Percentiles rank a stretch among this genome's conserved stretches.
These are phyloP conservation scores for Sinocyclocheilus grahami DNA, from an alignment of 2,113 vertebrate genomes.

Conservation along the genomic window DNA sequence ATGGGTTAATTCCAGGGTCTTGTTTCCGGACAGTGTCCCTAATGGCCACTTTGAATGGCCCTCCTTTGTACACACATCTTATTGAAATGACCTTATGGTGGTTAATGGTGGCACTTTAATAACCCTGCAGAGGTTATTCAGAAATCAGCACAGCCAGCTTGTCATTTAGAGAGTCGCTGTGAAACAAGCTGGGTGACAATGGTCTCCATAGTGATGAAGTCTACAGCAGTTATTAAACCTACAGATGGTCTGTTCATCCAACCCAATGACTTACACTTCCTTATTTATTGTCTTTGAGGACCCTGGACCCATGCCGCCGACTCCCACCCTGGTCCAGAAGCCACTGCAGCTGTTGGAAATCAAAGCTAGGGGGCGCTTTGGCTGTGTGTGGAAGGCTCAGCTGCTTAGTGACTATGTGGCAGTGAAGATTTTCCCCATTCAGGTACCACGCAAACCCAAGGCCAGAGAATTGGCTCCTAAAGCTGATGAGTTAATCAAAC, in stretches of 20 bases:
- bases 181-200: background rate
- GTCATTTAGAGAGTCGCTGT: background rate
- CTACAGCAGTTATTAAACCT: background rate
- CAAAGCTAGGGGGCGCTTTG: slow-evolving; percentile 96
- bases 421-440: slow-evolving; percentile 97
- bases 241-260: background rate
- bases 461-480: slow-evolving; percentile 19
- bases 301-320: slow-evolving; percentile 91
- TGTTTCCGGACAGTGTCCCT: background rate
- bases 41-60: background rate
- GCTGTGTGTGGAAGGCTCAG: slow-evolving; percentile 98
- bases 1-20: background rate
- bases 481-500: slow-evolving; percentile 39
- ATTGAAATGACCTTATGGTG: background rate
- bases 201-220: background rate
- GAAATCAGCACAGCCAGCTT: background rate
- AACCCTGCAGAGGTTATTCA: background rate
- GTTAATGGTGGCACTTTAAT: background rate
- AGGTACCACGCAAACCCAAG: slow-evolving; percentile 74
- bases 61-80: background rate
- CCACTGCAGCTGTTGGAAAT: slow-evolving; percentile 94
- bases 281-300: slow-evolving; percentile 76
- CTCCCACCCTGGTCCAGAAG: slow-evolving; percentile 90
- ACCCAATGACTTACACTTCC: background rate
- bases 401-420: slow-evolving; percentile 93